Evolutionary conservation across 1,140 invertebrate species (phyloP).

Genomic region (Harlomillsia oculata): DNA sequence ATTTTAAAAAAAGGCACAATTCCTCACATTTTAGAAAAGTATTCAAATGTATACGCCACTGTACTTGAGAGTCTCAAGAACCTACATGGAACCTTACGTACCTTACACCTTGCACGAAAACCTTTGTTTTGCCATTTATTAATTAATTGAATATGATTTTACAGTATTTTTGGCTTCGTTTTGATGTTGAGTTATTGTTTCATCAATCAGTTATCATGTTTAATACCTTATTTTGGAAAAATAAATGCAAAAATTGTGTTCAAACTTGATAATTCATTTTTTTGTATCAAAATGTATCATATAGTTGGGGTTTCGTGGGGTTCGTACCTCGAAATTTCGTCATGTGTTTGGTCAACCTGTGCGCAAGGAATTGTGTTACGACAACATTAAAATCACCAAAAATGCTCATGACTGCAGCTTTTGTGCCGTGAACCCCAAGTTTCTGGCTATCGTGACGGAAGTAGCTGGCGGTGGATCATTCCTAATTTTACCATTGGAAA

Average conservation of each 20-base stretch:
- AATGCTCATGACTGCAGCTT: slow-evolving; percentile 86
- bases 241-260: slow-evolving; percentile 7
- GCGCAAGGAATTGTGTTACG: slow-evolving; percentile 80
- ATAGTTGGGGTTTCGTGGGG: slow-evolving; percentile 71
- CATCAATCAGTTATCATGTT: not conserved
- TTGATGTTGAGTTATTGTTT: too few relatives aligned
- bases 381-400: slow-evolving; percentile 85
- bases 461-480: slow-evolving; percentile 89
- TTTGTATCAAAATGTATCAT: slow-evolving; percentile 37
- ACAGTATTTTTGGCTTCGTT: not conserved
- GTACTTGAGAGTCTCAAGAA: too few relatives aligned
- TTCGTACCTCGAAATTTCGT: slow-evolving; percentile 79
- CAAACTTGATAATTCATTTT: slow-evolving; percentile 16
- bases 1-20: too few relatives aligned
- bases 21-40: too few relatives aligned
- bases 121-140: not conserved
- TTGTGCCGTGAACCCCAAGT: slow-evolving; percentile 89
- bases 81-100: too few relatives aligned
- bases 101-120: too few relatives aligned
- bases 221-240: not conserved
- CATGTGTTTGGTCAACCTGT: slow-evolving; percentile 84
- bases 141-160: not conserved
- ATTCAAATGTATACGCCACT: too few relatives aligned
- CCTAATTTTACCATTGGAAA: slow-evolving; percentile 75
- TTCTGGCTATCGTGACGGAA: slow-evolving; percentile 84